A percentile compares a stretch with the other conserved stretches of the same genome.
These are phyloP conservation scores for Ophion ellenae DNA, from an alignment of 2,888 invertebrate genomes.

Conservation along the genomic window DNA sequence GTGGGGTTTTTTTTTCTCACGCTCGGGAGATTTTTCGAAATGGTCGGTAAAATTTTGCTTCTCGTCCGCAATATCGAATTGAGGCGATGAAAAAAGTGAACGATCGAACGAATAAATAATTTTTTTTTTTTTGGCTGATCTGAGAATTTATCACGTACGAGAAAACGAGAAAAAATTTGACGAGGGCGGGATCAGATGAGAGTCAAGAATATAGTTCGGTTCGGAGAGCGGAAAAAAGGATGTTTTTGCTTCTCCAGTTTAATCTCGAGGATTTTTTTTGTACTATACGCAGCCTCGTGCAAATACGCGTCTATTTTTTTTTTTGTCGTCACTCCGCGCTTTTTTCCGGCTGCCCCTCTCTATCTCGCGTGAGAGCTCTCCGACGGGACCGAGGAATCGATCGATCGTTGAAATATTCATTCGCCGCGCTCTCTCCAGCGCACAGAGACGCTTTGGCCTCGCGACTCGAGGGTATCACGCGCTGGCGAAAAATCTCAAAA, in stretches of 20 bases:
- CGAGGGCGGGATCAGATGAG: background rate
- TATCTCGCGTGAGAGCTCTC: conserved; percentile 42
- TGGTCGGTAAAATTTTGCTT: too few species aligned
- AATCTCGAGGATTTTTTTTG: conserved; percentile 18
- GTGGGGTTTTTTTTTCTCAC: too few species aligned
- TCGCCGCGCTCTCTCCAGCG: conserved; percentile 49
- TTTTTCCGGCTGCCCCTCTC: conserved; percentile 42
- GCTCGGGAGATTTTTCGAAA: too few species aligned
- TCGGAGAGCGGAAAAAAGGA: conserved; percentile 3
- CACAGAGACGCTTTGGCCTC: conserved; percentile 35
- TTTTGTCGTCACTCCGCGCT: conserved; percentile 28
- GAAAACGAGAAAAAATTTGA: background rate
- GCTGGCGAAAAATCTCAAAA: conserved; percentile 2
- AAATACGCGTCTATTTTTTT: conserved; percentile 31
- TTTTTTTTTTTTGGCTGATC: background rate
- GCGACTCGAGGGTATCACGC: conserved; percentile 19
- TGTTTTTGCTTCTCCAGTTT: background rate
- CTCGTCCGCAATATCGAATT: too few species aligned
- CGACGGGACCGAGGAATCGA: conserved; percentile 70
- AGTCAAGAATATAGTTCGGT: background rate
- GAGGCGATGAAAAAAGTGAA: too few species aligned
- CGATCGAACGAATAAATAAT: background rate
- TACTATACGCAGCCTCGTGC: conserved; percentile 27
- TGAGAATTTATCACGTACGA: background rate
- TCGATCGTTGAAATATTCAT: conserved; percentile 78